Percentiles rank a stretch among this genome's conserved stretches.
phyloP scores from a whole-genome alignment of 2,797 vertebrate species.

The Falco novaeseelandiae region DNA sequence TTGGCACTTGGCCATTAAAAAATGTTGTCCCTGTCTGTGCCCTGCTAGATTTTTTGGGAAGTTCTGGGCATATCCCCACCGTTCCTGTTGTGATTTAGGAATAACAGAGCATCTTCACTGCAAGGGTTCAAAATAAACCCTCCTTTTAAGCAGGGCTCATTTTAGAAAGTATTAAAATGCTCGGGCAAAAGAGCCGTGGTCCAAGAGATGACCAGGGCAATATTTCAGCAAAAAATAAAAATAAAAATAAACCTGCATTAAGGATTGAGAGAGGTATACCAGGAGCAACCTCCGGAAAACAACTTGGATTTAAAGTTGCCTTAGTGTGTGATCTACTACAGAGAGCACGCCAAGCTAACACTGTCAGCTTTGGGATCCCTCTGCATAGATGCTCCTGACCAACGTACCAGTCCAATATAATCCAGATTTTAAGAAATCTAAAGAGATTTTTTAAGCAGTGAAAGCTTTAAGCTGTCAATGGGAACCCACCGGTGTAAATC shows the following conservation, averaged over 20 bases:
- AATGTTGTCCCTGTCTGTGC: rapidly evolving
- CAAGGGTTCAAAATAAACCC: not conserved
- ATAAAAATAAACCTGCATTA: too few species aligned
- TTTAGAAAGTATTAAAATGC: not conserved
- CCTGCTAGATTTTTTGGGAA: not conserved
- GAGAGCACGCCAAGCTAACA: not conserved
- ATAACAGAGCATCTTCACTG: not conserved
- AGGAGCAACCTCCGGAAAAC: not conserved
- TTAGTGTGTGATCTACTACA: not conserved
- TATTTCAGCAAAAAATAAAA: not conserved
- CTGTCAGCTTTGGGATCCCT: not conserved
- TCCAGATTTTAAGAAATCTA: not conserved
- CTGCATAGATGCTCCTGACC: not conserved
- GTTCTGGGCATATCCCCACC: not conserved
- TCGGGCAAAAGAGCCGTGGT: rapidly evolving
- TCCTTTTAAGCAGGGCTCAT: too few species aligned
- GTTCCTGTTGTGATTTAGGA: not conserved
- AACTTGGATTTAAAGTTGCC: not conserved
- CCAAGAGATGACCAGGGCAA: not conserved
- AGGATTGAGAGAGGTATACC: not conserved
- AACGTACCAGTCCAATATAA: not conserved
- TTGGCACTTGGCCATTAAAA: rapidly evolving
- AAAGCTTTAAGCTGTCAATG: not conserved
- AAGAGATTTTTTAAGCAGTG: not conserved
- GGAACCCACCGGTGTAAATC: not conserved